phyloP scores from a whole-genome alignment of 2,888 invertebrate species.

The Amphimallon solstitiale region DNA sequence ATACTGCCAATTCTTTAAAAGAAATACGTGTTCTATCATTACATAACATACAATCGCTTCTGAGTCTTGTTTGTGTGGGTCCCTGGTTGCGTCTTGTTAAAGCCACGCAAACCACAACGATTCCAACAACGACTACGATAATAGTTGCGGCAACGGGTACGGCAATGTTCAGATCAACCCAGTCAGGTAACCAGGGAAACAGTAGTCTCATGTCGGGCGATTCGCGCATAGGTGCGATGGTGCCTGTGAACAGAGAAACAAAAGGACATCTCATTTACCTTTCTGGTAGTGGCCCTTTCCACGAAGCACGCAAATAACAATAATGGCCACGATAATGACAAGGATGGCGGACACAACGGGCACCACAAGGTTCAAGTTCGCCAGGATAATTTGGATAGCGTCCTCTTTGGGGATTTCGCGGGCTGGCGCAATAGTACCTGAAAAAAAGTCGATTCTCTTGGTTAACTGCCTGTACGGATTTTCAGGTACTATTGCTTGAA shows the following conservation, averaged over 20 bases:
- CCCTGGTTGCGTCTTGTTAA: conserved; percentile 79
- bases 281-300: conserved; percentile 86
- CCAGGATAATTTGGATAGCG: conserved; percentile 87
- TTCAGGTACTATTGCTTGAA: conserved; percentile 63
- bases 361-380: conserved; percentile 92
- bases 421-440: conserved; percentile 94
- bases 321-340: conserved; percentile 92
- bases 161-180: conserved; percentile 90
- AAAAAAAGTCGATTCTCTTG: conserved; percentile 64
- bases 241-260: conserved; percentile 68
- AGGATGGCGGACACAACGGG: conserved; percentile 91
- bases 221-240: conserved; percentile 79
- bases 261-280: conserved; percentile 70
- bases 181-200: conserved; percentile 83
- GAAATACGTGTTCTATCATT: no score
- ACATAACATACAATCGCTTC: conserved; percentile 83
- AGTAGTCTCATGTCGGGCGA: conserved; percentile 66
- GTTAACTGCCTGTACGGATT: conserved; percentile 36
- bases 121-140: conserved; percentile 89
- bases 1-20: no score
- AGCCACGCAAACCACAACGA: conserved; percentile 90
- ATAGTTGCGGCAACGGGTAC: conserved; percentile 91
- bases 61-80: conserved; percentile 76
- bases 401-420: conserved; percentile 87
- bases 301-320: conserved; percentile 91